Evolutionary conservation across 2,888 invertebrate species (phyloP).

Genomic region (Halictus ligatus): DNA sequence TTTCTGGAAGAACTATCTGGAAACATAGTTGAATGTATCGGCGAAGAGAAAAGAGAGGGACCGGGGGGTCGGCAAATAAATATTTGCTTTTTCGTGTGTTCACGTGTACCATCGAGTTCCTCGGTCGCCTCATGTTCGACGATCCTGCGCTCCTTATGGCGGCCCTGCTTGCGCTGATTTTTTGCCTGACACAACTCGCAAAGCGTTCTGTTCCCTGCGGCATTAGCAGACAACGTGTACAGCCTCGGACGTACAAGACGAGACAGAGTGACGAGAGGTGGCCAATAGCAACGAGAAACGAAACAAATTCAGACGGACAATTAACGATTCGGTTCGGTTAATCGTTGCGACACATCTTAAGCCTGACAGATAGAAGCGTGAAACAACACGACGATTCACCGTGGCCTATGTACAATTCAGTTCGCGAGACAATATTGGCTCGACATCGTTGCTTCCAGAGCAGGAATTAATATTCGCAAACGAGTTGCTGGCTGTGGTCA

Average conservation of each 20-base stretch:
- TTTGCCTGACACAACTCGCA: conserved; percentile 94
- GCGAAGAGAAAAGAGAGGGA: conserved; percentile 31
- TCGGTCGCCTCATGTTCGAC: conserved; percentile 81
- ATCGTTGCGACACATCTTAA: conserved; percentile 55
- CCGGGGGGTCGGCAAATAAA: conserved; percentile 47
- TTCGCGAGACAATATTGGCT: conserved; percentile 23
- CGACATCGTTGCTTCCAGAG: conserved; percentile 49
- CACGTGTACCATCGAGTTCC: conserved; percentile 85
- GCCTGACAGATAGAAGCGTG: conserved; percentile 40
- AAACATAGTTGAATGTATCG: conserved; percentile 55
- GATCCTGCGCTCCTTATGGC: conserved; percentile 86
- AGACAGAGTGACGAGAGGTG: conserved; percentile 18
- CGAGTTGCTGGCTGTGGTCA: conserved; percentile 55
- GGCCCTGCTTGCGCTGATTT: conserved; percentile 89
- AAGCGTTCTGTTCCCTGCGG: conserved; percentile 95
- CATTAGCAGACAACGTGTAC: conserved; percentile 78
- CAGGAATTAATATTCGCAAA: conserved; percentile 53
- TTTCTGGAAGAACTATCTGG: conserved; percentile 54
- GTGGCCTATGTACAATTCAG: conserved; percentile 14
- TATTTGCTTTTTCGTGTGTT: conserved; percentile 48
- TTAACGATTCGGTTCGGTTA: conserved; percentile 34
- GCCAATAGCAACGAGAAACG: conserved; percentile 47
- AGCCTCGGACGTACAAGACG: conserved; percentile 50
- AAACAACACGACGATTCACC: conserved; percentile 28
- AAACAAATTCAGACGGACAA: conserved; percentile 30